Percentiles rank a stretch among this genome's conserved stretches.
These are phyloP conservation scores for Limenitis arthemis DNA, from an alignment of 2,888 invertebrate genomes.

Conservation along the genomic window DNA sequence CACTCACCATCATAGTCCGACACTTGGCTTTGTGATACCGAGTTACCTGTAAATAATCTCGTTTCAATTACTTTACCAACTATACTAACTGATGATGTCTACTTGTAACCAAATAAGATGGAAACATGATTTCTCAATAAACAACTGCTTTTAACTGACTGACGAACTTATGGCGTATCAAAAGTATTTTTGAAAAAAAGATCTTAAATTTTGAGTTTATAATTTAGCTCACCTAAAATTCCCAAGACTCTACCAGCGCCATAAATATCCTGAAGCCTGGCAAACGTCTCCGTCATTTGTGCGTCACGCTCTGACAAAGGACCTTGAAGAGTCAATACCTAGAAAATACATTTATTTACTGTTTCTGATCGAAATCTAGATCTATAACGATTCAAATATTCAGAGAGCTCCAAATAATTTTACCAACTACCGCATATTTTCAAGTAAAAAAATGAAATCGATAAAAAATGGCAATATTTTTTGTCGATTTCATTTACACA, in stretches of 20 bases:
- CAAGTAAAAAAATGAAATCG: too few species aligned
- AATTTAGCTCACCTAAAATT: slow-evolving; percentile 55
- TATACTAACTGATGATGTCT: too few species aligned
- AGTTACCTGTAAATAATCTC: slow-evolving; percentile 44
- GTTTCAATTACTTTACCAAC: not conserved
- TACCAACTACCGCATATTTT: too few species aligned
- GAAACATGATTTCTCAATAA: too few species aligned
- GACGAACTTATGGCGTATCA: too few species aligned
- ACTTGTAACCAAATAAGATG: too few species aligned
- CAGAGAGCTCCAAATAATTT: not conserved
- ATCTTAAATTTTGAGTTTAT: not conserved
- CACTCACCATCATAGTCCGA: slow-evolving; percentile 43
- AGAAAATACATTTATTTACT: not conserved
- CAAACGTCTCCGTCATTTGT: slow-evolving; percentile 72
- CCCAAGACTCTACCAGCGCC: slow-evolving; percentile 72
- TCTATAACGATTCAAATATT: not conserved
- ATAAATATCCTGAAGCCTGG: slow-evolving; percentile 70
- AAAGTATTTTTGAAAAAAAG: too few species aligned
- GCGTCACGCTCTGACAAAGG: slow-evolving; percentile 73
- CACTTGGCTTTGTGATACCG: slow-evolving; percentile 46
- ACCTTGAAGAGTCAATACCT: slow-evolving; percentile 72
- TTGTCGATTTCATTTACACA: too few species aligned
- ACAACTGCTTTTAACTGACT: too few species aligned
- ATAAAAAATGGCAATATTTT: too few species aligned
- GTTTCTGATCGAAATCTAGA: too few species aligned